phyloP scores from a whole-genome alignment of 2,113 vertebrate species.

The Halichoeres trimaculatus region DNA sequence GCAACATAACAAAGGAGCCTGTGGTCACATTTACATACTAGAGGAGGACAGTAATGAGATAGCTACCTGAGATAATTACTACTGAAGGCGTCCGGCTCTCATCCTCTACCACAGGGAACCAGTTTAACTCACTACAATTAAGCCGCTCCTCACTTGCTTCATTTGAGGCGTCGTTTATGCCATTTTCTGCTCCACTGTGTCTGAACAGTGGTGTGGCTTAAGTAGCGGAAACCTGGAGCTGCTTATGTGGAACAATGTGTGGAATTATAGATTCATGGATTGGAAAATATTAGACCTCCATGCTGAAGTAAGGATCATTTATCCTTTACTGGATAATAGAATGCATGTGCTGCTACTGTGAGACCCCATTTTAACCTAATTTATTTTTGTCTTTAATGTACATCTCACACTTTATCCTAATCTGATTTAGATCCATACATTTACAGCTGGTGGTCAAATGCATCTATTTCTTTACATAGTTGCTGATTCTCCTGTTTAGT shows the following conservation, averaged over 20 bases:
- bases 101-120: constrained; percentile 63
- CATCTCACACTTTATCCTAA: background rate
- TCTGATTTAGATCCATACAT: constrained; percentile 10
- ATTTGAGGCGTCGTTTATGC: constrained; percentile 63
- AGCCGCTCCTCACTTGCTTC: constrained; percentile 67
- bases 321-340: background rate
- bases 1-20: constrained; percentile 37
- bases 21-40: constrained; percentile 61
- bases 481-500: too few species aligned
- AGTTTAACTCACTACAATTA: constrained; percentile 74
- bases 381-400: background rate
- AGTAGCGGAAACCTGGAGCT: background rate
- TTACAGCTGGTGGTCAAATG: constrained; percentile 14
- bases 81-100: constrained; percentile 68
- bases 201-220: constrained; percentile 30
- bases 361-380: background rate
- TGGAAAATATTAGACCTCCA: background rate
- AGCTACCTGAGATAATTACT: constrained; percentile 80
- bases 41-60: constrained; percentile 74
- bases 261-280: background rate
- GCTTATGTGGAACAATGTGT: background rate
- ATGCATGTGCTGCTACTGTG: background rate
- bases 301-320: background rate
- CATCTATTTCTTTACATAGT: too few species aligned
- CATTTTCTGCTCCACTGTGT: constrained; percentile 53